phyloP scores from a whole-genome alignment of 2,113 vertebrate genomes.

The Dromiciops gliroides region DNA sequence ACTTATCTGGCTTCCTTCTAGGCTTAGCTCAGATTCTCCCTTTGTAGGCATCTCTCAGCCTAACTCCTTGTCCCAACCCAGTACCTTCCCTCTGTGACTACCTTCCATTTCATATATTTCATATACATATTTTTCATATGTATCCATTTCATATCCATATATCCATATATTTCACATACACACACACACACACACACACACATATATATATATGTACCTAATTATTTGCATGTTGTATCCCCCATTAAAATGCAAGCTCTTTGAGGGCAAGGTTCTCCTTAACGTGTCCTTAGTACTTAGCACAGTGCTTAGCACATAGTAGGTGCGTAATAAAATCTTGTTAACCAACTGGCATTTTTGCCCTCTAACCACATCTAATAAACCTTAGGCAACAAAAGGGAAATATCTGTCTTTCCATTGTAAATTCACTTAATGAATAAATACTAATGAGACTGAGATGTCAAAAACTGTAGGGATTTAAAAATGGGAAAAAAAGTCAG shows the following conservation, averaged over 20 bases:
- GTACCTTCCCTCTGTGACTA: background rate
- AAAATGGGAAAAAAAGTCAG: background rate
- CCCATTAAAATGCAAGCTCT: background rate
- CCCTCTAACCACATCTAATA: background rate
- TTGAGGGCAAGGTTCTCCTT: background rate
- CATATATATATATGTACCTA: background rate
- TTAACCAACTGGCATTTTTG: background rate
- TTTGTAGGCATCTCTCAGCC: background rate
- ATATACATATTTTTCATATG: background rate
- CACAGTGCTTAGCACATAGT: background rate
- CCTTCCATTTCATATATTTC: background rate
- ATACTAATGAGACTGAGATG: background rate
- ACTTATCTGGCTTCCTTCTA: background rate
- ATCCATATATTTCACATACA: background rate
- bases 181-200: too few relatives aligned
- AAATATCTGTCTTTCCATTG: constrained; percentile 74
- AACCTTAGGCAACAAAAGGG: constrained; percentile 68
- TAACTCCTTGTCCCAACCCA: background rate
- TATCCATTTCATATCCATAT: too few relatives aligned
- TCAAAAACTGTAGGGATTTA: background rate
- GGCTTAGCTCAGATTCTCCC: background rate
- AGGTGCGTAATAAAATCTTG: background rate
- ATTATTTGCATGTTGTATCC: background rate
- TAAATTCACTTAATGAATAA: constrained; percentile 55
- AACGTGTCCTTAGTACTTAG: background rate